A percentile compares a stretch with the other conserved stretches of the same genome.
These are phyloP conservation scores for Merodon equestris DNA, from an alignment of 2,888 invertebrate species.

Conservation along the genomic window DNA sequence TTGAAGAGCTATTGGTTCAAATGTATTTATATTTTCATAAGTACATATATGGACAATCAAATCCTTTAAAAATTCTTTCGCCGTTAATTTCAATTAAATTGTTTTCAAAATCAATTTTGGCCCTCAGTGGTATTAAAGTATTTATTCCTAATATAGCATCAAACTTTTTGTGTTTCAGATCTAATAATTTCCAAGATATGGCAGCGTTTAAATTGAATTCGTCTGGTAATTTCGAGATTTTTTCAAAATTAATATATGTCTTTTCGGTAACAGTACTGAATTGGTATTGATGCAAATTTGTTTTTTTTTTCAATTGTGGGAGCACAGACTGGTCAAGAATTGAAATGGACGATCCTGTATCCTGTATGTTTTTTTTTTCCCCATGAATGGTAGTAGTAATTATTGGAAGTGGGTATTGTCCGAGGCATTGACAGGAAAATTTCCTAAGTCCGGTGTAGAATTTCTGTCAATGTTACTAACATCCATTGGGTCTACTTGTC, in stretches of 20 bases:
- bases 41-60: constrained; percentile 18
- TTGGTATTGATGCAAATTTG: constrained; percentile 10
- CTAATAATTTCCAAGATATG: constrained; percentile 19
- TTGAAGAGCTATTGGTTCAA: constrained; percentile 39
- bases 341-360: constrained; percentile 30
- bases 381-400: constrained; percentile 14
- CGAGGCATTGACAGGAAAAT: constrained; percentile 24
- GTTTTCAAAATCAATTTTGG: constrained; percentile 24
- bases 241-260: constrained; percentile 11
- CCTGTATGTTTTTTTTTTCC: constrained; percentile 7
- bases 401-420: constrained; percentile 31
- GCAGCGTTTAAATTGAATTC: constrained; percentile 19
- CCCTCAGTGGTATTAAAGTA: constrained; percentile 20
- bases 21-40: constrained; percentile 26
- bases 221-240: constrained; percentile 21
- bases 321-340: too few species aligned
- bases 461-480: constrained; percentile 9
- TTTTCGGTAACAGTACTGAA: constrained; percentile 15
- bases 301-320: too few species aligned
- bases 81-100: constrained; percentile 11
- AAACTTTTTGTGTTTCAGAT: constrained; percentile 20
- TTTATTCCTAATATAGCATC: constrained; percentile 15
- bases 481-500: constrained; percentile 24
- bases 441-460: constrained; percentile 1
- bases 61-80: constrained; percentile 12